Percentiles rank a stretch among this genome's conserved stretches.
phyloP scores from a whole-genome alignment of 2,797 vertebrate species.

The Danio jaintianensis region DNA sequence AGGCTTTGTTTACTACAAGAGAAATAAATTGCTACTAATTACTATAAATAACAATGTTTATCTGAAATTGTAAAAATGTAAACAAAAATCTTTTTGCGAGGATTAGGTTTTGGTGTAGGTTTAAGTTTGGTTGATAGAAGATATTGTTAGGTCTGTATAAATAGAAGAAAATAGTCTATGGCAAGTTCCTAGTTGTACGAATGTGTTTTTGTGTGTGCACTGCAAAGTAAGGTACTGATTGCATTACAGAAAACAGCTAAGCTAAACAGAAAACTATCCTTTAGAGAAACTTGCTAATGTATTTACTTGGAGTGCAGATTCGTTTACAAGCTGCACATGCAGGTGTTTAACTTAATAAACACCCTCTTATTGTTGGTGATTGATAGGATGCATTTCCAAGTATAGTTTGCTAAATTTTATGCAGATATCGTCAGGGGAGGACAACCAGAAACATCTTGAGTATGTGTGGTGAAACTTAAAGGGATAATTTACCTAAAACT shows the following conservation, averaged over 20 bases:
- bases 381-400: conserved; percentile 12
- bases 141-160: no score
- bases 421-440: neutral
- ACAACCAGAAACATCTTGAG: conserved; percentile 23
- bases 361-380: conserved; percentile 3
- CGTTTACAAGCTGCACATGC: neutral
- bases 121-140: no score
- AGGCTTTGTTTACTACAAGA: no score
- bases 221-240: neutral
- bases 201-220: neutral
- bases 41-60: no score
- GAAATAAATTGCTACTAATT: no score
- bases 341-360: conserved; percentile 22
- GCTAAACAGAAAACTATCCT: neutral
- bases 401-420: neutral
- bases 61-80: no score
- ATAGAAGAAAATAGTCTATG: no score
- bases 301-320: conserved; percentile 8
- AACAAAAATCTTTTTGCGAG: no score
- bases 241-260: neutral
- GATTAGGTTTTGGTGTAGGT: no score
- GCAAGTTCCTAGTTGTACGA: no score
- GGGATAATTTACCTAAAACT: neutral
- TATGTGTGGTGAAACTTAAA: conserved; percentile 16
- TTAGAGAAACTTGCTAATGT: neutral